These are phyloP conservation scores for Synanthedon formicaeformis DNA, from an alignment of 2,888 invertebrate genomes.

Conservation along the genomic window DNA sequence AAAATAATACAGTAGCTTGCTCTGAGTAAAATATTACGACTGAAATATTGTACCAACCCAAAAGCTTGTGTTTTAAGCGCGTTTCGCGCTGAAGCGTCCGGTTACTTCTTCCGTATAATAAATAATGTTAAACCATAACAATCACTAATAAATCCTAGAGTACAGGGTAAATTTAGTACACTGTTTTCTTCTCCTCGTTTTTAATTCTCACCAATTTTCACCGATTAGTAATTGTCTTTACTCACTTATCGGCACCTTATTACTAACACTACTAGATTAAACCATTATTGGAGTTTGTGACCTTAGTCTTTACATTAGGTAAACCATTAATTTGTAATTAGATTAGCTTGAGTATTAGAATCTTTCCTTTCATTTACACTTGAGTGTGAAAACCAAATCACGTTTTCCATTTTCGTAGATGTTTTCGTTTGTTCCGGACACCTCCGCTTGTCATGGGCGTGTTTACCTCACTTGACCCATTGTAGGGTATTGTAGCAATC, in stretches of 20 bases:
- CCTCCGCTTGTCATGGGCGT: conserved; percentile 22
- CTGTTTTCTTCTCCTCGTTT: conserved; percentile 54
- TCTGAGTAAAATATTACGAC: conserved; percentile 40
- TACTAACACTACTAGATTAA: conserved; percentile 44
- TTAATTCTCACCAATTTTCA: conserved; percentile 55
- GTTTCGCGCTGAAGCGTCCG: conserved; percentile 17
- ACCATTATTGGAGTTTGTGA: conserved; percentile 59
- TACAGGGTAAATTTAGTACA: conserved; percentile 69
- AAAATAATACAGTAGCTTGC: conserved; percentile 48
- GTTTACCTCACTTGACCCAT: conserved; percentile 53
- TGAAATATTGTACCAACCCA: conserved; percentile 33
- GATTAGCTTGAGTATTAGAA: conserved; percentile 38
- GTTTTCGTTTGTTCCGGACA: conserved; percentile 28
- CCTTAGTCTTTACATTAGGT: conserved; percentile 43
- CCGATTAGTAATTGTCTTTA: conserved; percentile 50
- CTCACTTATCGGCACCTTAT: conserved; percentile 61
- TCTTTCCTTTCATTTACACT: conserved; percentile 24
- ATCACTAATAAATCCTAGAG: conserved; percentile 64
- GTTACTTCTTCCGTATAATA: conserved; percentile 25
- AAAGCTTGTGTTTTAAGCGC: conserved; percentile 25
- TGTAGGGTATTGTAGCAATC: conserved; percentile 62
- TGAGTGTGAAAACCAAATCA: conserved; percentile 27
- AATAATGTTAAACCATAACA: conserved; percentile 37
- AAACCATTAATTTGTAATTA: conserved; percentile 43
- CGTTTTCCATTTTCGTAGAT: conserved; percentile 23